Percentiles rank a stretch among this genome's conserved stretches.
phyloP scores from a whole-genome alignment of 2,113 vertebrate genomes.

The Dasyornis broadbenti region DNA sequence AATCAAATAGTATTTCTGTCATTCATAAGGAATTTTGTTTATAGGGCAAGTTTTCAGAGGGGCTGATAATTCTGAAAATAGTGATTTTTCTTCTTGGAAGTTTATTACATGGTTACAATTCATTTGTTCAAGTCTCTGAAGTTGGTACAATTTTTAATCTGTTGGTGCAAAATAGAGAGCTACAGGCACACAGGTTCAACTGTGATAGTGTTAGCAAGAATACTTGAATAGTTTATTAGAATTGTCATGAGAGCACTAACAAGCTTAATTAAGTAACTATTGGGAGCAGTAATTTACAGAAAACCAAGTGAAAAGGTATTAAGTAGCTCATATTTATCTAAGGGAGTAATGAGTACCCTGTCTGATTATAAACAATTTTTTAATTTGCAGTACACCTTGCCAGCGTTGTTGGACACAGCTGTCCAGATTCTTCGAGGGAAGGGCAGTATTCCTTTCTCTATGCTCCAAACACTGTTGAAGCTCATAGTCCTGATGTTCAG shows the following conservation, averaged over 20 bases:
- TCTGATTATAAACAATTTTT: not conserved
- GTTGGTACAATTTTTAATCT: not conserved
- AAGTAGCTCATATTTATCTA: not conserved
- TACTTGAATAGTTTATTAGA: not conserved
- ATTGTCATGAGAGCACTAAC: not conserved
- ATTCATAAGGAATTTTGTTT: not conserved
- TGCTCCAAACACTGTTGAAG: constrained; percentile 91
- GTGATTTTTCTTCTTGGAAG: not conserved
- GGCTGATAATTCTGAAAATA: not conserved
- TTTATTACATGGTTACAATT: not conserved
- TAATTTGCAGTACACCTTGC: constrained; percentile 85
- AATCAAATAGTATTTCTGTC: not conserved
- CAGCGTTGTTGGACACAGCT: constrained; percentile 78
- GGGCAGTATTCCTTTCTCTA: constrained; percentile 84
- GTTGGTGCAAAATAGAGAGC: not conserved
- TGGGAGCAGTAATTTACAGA: not conserved
- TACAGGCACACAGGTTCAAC: not conserved
- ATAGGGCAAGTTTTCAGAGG: not conserved
- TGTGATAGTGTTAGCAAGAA: not conserved
- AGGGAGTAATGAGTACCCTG: not conserved
- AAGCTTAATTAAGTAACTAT: not conserved
- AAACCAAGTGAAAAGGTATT: not conserved
- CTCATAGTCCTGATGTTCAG: constrained; percentile 95
- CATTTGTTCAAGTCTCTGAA: not conserved
- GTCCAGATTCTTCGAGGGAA: constrained; percentile 87